Evolutionary conservation across 1,140 invertebrate species (phyloP), one percentile per base, ranked within the genome.

Genomic region (Radopholus similis): DNA sequence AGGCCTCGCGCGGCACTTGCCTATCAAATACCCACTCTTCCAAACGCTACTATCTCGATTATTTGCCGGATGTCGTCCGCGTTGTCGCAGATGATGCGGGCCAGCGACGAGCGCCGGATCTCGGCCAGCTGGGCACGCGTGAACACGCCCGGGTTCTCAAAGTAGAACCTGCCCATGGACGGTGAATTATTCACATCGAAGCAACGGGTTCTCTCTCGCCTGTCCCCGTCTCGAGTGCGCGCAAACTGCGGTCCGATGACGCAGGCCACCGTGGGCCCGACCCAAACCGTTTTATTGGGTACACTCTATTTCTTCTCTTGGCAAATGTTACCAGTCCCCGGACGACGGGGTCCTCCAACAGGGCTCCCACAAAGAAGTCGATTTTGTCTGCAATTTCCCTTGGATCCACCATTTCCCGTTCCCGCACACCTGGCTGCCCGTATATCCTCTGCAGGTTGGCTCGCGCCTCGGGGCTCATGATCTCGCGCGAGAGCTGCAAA

Each of bases 181-280:
- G 11, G 6, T 42, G 62, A 44, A 28, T 26, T 18, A 4, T 1
- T 55, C 65, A 32, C 4, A 15, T 4, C 13, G 21, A 69, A 11
- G 21, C n/a, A 18, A 30, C 13, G 30, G n/a, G n/a, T n/a, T n/a
- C n/a, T n/a, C n/a, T n/a, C 30, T n/a, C 53, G 87, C 74, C 87
- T 83, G 77, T 89, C 88, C 32, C 88, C 88, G 76, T 86, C 85
- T 68, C 87, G 81, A 1, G 87, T 71, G 66, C 86, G 81, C 0
- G 87, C 84, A 77, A 97, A 95, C 84, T 98, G 95, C 32, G 93
- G 93, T 21, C 91, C 92, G 72, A 98, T 92, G 54, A 98, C 88
- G 80, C 95, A 97, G 57, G 92, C 89, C 40, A 58, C 28, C 8
- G 35, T 32, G 13, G 11, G 40, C 21, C 21, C 1, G 21, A 11